These are phyloP conservation scores for Phaonia tiefii DNA, from an alignment of 2,888 invertebrate species.

Conservation along the genomic window DNA sequence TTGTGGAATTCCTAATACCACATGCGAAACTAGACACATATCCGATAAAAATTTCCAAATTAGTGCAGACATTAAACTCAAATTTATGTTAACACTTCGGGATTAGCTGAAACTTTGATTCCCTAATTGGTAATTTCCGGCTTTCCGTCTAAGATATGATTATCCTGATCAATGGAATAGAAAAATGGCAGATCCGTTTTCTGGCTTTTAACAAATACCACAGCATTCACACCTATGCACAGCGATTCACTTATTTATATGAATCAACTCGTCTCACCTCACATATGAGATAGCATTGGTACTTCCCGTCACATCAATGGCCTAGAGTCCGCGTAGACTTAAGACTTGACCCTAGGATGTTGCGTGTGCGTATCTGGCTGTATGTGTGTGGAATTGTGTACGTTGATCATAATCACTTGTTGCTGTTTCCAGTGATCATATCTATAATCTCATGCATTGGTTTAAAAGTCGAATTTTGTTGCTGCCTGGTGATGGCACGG, in stretches of 20 bases:
- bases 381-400: not conserved
- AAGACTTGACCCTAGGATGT: conserved; percentile 1
- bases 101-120: not conserved
- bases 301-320: conserved; percentile 40
- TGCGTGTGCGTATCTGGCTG: not conserved
- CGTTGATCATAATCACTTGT: conserved; percentile 7
- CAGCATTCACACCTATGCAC: conserved; percentile 14
- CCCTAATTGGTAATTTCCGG: conserved; percentile 37
- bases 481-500: not conserved
- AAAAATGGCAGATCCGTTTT: conserved; percentile 38
- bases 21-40: too few relatives aligned
- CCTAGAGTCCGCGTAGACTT: not conserved
- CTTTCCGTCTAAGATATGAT: conserved; percentile 21
- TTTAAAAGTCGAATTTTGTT: conserved; percentile 30
- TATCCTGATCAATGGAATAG: conserved; percentile 35
- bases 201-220: conserved; percentile 41
- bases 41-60: conserved; percentile 39
- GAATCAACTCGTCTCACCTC: not conserved
- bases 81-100: conserved; percentile 13
- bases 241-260: not conserved
- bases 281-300: not conserved
- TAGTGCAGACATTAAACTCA: conserved; percentile 30
- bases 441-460: conserved; percentile 19
- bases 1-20: too few relatives aligned
- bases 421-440: not conserved